Evolutionary conservation across 2,888 invertebrate species (phyloP).

Genomic region (Coecobrya sp.): DNA sequence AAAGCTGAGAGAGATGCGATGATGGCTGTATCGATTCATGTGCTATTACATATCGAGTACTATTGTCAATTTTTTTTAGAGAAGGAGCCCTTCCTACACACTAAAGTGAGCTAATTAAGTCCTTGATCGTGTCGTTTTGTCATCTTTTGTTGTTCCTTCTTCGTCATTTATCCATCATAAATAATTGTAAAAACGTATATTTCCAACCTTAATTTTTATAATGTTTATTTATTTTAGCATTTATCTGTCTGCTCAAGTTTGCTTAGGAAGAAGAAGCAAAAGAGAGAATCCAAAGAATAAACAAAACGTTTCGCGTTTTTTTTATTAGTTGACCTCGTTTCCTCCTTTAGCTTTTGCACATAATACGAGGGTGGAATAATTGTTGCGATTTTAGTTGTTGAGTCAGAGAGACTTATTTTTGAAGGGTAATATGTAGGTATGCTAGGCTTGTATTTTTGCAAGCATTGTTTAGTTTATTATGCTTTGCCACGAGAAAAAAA

Average conservation of each 20-base stretch:
- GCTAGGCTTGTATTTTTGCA: background rate
- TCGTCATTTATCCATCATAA: background rate
- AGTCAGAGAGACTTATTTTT: conserved; percentile 21
- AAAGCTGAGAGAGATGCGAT: background rate
- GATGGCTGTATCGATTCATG: conserved; percentile 41
- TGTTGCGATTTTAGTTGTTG: conserved; percentile 35
- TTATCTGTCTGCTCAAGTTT: background rate
- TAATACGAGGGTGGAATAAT: conserved; percentile 35
- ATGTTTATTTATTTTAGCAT: background rate
- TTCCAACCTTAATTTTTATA: conserved; percentile 26
- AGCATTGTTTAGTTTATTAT: conserved; percentile 2
- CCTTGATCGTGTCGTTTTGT: conserved; percentile 51
- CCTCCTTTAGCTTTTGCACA: conserved; percentile 21
- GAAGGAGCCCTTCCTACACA: conserved; percentile 13
- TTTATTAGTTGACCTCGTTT: conserved; percentile 67
- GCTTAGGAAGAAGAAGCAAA: background rate
- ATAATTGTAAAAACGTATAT: conserved; percentile 17
- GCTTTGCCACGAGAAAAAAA: background rate
- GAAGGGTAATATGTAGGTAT: conserved; percentile 15
- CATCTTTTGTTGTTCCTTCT: conserved; percentile 13
- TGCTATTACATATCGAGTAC: background rate
- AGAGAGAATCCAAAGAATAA: conserved; percentile 2
- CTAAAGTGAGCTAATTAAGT: conserved; percentile 53
- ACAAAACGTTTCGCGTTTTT: conserved; percentile 55
- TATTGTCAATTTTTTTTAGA: background rate